phyloP scores from a whole-genome alignment of 2,113 vertebrate genomes.

The Myotis davidii region DNA sequence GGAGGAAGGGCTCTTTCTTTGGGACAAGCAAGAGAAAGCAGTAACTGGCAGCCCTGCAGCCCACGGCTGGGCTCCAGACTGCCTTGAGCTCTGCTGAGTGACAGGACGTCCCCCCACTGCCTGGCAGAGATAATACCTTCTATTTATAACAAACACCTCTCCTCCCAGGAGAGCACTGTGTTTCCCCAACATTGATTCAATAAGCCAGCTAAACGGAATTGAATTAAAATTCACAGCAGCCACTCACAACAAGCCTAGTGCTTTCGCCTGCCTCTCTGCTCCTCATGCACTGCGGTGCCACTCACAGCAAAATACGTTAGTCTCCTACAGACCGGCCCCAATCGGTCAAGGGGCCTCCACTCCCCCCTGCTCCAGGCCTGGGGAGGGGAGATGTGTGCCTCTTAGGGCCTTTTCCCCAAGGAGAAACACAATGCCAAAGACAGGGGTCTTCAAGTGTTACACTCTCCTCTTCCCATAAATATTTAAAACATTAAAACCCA shows the following conservation, averaged over 20 bases:
- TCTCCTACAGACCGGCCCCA: background rate
- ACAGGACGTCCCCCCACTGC: conserved; percentile 8
- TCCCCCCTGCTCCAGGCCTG: background rate
- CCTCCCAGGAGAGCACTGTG: conserved; percentile 68
- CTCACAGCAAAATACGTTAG: background rate
- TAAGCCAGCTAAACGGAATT: conserved; percentile 55
- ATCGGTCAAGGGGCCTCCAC: background rate
- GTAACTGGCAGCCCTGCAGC: background rate
- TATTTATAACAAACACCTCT: conserved; percentile 78
- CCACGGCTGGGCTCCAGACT: background rate
- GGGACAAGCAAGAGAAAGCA: background rate
- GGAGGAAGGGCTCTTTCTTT: background rate
- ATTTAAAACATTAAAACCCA: background rate
- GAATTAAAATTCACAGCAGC: conserved; percentile 63
- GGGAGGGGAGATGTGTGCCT: too few species aligned
- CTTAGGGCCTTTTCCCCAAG: background rate
- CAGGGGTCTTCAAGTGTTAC: background rate
- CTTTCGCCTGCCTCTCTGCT: background rate
- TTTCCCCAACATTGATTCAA: conserved; percentile 76
- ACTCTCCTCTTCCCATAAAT: background rate
- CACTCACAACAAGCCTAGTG: background rate
- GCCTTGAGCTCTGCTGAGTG: background rate
- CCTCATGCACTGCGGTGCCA: background rate
- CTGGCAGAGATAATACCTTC: conserved; percentile 57
- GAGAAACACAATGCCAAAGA: background rate